Evolutionary conservation across 2,797 vertebrate species (phyloP).

Genomic region (Thalassophryne amazonica): DNA sequence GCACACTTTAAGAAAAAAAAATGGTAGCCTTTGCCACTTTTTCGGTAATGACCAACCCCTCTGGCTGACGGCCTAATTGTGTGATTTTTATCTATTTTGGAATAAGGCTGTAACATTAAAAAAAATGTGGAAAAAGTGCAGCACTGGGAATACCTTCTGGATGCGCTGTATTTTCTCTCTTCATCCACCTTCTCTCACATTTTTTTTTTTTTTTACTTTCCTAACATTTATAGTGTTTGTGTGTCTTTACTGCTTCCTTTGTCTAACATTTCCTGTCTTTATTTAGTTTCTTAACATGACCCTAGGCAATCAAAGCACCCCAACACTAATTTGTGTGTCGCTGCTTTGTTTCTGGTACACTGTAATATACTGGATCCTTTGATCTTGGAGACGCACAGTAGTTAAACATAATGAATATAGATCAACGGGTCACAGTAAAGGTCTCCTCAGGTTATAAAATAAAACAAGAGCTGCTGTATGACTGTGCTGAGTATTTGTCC

Average conservation of each 20-base stretch:
- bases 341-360: constrained; percentile 26
- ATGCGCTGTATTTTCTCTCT: no score
- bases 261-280: constrained; percentile 11
- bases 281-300: constrained; percentile 14
- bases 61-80: no score
- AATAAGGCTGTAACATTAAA: no score
- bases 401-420: constrained; percentile 28
- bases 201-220: background rate
- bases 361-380: constrained; percentile 31
- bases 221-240: constrained; percentile 1
- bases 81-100: no score
- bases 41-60: no score
- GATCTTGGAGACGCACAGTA: constrained; percentile 37
- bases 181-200: background rate
- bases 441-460: constrained; percentile 37
- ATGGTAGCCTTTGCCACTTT: no score
- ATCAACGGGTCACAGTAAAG: constrained; percentile 19
- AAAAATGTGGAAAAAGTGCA: no score
- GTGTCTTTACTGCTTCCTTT: constrained; percentile 5
- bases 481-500: constrained; percentile 7
- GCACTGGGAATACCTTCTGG: no score
- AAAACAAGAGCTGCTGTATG: constrained; percentile 15
- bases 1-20: no score
- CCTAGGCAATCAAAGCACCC: constrained; percentile 19
- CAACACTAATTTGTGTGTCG: constrained; percentile 13